These are phyloP conservation scores for Diogma glabrata DNA, from an alignment of 2,888 invertebrate genomes.

Conservation along the genomic window DNA sequence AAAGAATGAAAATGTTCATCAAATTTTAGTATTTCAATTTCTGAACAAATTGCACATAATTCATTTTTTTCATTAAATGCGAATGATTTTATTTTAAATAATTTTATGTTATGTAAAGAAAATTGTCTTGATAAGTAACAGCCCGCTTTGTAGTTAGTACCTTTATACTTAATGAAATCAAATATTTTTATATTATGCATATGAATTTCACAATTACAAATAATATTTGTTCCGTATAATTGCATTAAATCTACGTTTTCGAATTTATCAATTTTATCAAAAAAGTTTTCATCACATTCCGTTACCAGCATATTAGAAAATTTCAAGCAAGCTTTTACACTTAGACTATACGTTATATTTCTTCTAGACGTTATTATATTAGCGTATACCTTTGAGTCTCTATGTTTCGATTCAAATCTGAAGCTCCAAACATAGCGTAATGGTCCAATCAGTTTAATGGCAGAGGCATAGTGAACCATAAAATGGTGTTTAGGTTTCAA, in stretches of 20 bases:
- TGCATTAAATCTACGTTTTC: not conserved
- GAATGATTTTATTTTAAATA: not conserved
- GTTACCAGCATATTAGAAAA: not conserved
- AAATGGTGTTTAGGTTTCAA: not conserved
- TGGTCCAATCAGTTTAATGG: constrained; percentile 1
- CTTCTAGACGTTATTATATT: not conserved
- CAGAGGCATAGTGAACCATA: not conserved
- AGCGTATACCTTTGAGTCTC: not conserved
- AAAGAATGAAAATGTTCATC: constrained; percentile 1
- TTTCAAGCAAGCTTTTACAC: not conserved
- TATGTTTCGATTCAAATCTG: not conserved
- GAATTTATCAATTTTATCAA: not conserved
- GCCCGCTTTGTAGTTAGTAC: not conserved
- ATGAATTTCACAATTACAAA: not conserved
- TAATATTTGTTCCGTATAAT: not conserved
- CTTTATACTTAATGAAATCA: not conserved
- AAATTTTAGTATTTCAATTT: not conserved
- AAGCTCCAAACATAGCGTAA: not conserved
- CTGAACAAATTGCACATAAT: not conserved
- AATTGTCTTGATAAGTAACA: constrained; percentile 1
- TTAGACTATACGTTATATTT: not conserved
- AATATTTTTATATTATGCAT: not conserved
- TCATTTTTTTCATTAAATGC: not conserved
- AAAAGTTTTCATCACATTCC: not conserved
- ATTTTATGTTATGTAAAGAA: constrained; percentile 1